Evolutionary conservation across 2,888 invertebrate species (phyloP).

Genomic region (Deroplatys truncata): DNA sequence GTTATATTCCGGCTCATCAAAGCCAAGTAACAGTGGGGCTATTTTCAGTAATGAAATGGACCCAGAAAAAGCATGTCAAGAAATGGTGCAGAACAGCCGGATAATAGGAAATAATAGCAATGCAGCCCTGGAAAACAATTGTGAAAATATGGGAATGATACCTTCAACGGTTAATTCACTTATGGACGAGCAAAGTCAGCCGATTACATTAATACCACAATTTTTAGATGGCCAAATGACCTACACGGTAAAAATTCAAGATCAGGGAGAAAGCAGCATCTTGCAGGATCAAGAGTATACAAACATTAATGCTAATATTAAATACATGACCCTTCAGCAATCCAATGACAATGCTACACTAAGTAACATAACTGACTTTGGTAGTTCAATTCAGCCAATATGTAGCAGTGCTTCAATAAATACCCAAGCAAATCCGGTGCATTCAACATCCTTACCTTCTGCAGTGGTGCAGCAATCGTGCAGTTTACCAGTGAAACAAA

Average conservation of each 20-base stretch:
- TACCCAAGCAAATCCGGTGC: background rate
- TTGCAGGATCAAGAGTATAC: background rate
- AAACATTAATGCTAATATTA: background rate
- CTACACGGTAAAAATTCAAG: slow-evolving; percentile 29
- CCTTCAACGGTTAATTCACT: slow-evolving; percentile 12
- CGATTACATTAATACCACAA: slow-evolving; percentile 30
- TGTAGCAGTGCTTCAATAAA: background rate
- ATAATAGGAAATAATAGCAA: slow-evolving; percentile 10
- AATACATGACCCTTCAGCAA: background rate
- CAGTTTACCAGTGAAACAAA: background rate
- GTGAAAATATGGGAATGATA: slow-evolving; percentile 14
- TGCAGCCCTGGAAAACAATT: background rate
- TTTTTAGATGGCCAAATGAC: slow-evolving; percentile 30
- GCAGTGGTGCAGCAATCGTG: background rate
- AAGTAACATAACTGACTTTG: slow-evolving; percentile 11
- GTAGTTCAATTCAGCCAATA: background rate
- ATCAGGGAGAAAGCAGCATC: background rate
- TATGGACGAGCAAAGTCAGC: slow-evolving; percentile 21
- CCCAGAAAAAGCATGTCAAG: background rate
- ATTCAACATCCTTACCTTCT: background rate
- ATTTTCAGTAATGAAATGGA: slow-evolving; percentile 20
- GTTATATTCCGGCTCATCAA: slow-evolving; percentile 16
- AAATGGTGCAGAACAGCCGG: background rate
- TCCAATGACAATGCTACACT: background rate
- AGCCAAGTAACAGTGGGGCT: slow-evolving; percentile 9